Conservation (phyloP, 2,113 vertebrate species). For the Dipodomys stephensi region DNA sequence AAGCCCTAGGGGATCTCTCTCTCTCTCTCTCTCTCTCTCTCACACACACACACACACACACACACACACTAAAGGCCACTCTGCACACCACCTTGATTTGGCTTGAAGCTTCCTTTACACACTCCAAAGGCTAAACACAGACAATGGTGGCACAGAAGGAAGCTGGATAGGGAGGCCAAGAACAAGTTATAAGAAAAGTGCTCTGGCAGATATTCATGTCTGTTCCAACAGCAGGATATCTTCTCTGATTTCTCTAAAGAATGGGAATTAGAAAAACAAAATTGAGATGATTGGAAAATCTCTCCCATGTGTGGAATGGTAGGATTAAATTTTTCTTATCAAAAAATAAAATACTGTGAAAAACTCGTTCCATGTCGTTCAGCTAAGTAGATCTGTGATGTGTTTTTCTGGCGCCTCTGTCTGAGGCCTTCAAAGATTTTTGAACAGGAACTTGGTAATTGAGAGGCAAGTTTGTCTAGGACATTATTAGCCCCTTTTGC, state of each 20-base stretch:
- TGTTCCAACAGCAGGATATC: too few relatives aligned
- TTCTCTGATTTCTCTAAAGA: not conserved
- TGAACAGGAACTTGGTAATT: constrained; percentile 33
- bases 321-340: not conserved
- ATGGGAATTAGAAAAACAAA: not conserved
- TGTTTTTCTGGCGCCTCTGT: not conserved
- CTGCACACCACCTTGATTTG: not conserved
- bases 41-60: too few relatives aligned
- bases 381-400: not conserved
- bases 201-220: not conserved
- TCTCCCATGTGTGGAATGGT: not conserved
- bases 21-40: too few relatives aligned
- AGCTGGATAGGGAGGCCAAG: not conserved
- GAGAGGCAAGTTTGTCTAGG: not conserved
- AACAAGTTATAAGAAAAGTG: not conserved
- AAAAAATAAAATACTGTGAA: not conserved
- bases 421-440: not conserved
- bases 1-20: too few relatives aligned
- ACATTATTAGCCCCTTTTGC: constrained; percentile 13
- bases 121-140: not conserved
- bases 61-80: not conserved
- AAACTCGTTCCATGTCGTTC: not conserved
- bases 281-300: not conserved
- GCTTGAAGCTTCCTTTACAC: not conserved
- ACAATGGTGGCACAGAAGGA: not conserved